Evolutionary conservation across 1,140 invertebrate genomes (phyloP), one percentile per base, ranked within the genome.

Genomic region (Trypoxylus dichotomus): DNA sequence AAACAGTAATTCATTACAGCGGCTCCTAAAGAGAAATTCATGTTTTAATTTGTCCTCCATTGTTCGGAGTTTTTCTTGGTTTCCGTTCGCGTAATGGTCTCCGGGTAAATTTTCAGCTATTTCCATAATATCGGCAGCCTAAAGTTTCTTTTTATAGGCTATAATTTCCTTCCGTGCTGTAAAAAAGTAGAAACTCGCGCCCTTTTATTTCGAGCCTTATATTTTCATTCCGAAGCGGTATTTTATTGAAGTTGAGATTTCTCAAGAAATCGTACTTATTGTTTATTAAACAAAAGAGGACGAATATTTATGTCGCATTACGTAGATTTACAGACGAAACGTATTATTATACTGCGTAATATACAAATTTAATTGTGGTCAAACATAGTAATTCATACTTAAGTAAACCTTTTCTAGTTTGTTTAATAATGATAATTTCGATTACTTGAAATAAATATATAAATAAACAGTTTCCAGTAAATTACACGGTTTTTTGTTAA

Each of bases 71-170:
- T 68, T 68, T 68, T 68, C 60, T 68, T 68, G 25, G 60, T 68
- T 68, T 68, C 60, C 60, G 60, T 68, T 68, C 60, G 60, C 60
- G n/a, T 68, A 68, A 68, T 68, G 60, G 60, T 68, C 60, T 24
- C 60, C 27, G 60, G 47, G 60, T 68, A 13, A 54, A 68, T 68
- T 68, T 68, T 68, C 60, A 68, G 60, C 60, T 68, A 68, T 68
- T 68, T 68, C 60, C 60, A 68, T 68, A 63, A 63, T 63, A 68
- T 68, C 60, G 21, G 60, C 24, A 68, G 24, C 24, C 60, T 68
- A 68, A 68, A 68, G n/a, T 68, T 68, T 68, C 60, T 29, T 29
- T 68, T 68, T 68, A 68, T 68, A 27, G 60, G 60, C 21, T 24
- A 68, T 68, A 68, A 68, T 68, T 68, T 68, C 60, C 60, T 68